Base-by-base conservation (phyloP, 1,140 invertebrate genomes). In the Laupala kohalensis region DNA sequence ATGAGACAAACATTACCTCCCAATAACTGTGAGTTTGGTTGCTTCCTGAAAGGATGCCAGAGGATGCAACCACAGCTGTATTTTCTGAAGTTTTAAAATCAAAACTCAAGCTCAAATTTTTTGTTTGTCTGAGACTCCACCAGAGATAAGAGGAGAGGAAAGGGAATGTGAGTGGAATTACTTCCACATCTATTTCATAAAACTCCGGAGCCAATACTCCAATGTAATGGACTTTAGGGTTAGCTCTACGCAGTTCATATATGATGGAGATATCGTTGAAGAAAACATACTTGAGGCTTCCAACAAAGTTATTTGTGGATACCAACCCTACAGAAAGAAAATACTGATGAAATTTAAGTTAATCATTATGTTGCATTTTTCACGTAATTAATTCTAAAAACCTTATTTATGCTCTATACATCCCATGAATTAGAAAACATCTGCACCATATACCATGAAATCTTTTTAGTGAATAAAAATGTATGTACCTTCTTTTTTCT, bases 241-340 rank as follows among this genome's bases (percentile, higher is more conserved):
- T 91, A 71, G 87, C 87, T 74, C 89, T 87, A 74, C 91, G 89
- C 69, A 97, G 80, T 77, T 94, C 91, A 77, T 95, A 95, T 64
- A 97, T 83, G 71, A 97, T 92, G 1, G 93, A 95, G 23, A 94
- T 88, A 75, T 94, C 92, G 79, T 96, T 96, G 78, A 93, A 94
- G 79, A 95, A 96, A 25, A 96, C 92, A 79, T 95, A 94, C 76
- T 95, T 94, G 0, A 97, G 78, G 74, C 91, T 93, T 15, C 94
- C 94, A 77, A 90, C 90, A 77, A 88, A 88, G 75, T 84, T 86
- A 73, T 86, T 83, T 27, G 80, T 80, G 4, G 84, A 84, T 29
- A 79, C 77, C 73, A 86, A 75, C 71, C 83, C 84, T 84, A 76
- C 64, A 74, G 76, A 70, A 72, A 69, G 13, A 74, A 69, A 74